Evolutionary conservation across 2,797 vertebrate species (phyloP), one percentile per base, ranked within the genome.

Genomic region (Periparus ater): DNA sequence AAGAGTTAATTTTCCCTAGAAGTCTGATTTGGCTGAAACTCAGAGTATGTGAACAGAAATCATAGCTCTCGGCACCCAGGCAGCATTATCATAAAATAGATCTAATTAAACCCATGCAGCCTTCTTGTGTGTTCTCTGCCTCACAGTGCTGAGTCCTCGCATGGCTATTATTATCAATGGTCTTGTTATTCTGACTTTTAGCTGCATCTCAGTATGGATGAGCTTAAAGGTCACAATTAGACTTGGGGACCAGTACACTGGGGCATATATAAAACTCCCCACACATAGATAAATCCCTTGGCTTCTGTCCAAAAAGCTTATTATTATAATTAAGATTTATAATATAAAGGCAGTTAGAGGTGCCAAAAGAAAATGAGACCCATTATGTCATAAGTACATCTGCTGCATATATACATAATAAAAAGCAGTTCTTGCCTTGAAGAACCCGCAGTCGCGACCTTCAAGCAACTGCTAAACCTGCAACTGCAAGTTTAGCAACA

Each of bases 1-100:
- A 77, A 61, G 65, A 83, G 34, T 77, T 95, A 80, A 89, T 78
- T 85, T 92, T 92, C 70, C 79, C 76, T 95, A 78, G 66, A 95
- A 91, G 27, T 68, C 82, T 95, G 54, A 72, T 74, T 92, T 93
- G 85, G 65, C 79, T 92, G 47, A 71, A 88, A 65, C 42, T 89
- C 66, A 40, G 36, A 2, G 11, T 77, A 47, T 36, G 30, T 16
- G 47, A 77, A n/a, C n/a, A 94, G 62, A 95, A 92, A 77, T 65
- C 54, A 83, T 71, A 92, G 65, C 65, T 96, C 65, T 92, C 1
- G 4, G 66, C 85, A 85, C 20, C n/a, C 45, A 75, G 44, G 44
- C 58, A 85, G 57, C 27, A 10, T 82, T 93, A 94, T 88, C 79
- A 45, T 63, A 91, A 81, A n/a, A 72, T 17, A 58, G n/a, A 89